These are phyloP conservation scores for Paradisaea rubra DNA, from an alignment of 2,113 vertebrate genomes.

Conservation along the genomic window DNA sequence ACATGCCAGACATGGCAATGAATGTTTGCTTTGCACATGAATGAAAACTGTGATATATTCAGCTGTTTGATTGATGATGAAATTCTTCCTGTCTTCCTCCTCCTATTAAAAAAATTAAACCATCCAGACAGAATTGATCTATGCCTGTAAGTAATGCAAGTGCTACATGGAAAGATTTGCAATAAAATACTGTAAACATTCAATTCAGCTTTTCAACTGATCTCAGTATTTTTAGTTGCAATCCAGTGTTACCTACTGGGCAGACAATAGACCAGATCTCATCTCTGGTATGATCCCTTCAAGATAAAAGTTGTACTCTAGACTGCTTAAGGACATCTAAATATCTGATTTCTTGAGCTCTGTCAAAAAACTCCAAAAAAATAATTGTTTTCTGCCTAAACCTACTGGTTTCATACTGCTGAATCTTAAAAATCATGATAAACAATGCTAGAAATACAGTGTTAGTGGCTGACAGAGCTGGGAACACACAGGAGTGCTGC, in stretches of 20 bases:
- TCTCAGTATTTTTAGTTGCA: neutral
- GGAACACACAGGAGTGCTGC: accelerated
- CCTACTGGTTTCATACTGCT: neutral
- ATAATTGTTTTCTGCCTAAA: neutral
- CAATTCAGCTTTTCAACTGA: neutral
- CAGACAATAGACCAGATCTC: neutral
- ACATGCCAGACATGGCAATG: neutral
- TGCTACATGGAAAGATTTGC: neutral
- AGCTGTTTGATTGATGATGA: neutral
- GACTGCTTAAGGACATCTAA: neutral
- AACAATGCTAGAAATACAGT: neutral
- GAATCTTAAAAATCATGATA: neutral
- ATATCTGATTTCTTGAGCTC: neutral
- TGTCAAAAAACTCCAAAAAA: too few species aligned
- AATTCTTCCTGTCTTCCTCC: neutral
- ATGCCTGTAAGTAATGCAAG: neutral
- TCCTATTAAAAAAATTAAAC: neutral
- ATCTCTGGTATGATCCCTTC: neutral
- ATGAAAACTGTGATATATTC: neutral
- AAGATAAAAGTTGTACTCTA: neutral
- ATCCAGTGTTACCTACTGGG: neutral
- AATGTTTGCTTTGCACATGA: neutral
- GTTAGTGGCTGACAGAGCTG: neutral
- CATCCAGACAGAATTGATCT: neutral
- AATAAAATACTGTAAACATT: neutral